Conservation (phyloP, 2,113 vertebrate species). For the Ochotona curzoniae region DNA sequence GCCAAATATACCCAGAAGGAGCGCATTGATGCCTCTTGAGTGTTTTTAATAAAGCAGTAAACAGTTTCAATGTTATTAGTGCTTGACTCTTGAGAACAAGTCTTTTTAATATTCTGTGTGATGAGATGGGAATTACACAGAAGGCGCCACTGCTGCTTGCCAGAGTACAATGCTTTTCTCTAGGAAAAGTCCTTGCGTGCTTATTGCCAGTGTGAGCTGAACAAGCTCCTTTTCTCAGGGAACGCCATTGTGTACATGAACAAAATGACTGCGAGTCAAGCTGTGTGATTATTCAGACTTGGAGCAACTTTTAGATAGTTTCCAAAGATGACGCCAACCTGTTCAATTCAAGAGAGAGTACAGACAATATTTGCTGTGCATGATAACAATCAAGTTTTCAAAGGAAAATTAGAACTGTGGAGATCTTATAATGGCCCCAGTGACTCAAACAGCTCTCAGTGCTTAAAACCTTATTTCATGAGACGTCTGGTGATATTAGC, state of each 20-base stretch:
- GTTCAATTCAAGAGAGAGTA: slow-evolving; percentile 12
- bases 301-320: background rate
- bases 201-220: background rate
- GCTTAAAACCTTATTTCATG: slow-evolving; percentile 27
- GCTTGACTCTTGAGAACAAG: background rate
- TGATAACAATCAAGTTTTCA: background rate
- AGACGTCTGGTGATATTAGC: slow-evolving; percentile 20
- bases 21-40: background rate
- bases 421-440: background rate
- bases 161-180: background rate
- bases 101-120: background rate
- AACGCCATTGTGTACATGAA: background rate
- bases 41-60: background rate
- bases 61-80: background rate
- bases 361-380: background rate
- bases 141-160: background rate
- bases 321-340: background rate
- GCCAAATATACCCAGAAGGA: background rate
- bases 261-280: background rate
- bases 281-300: background rate
- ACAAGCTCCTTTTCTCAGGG: background rate
- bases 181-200: background rate
- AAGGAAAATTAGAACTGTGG: slow-evolving; percentile 30
- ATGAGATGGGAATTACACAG: background rate
- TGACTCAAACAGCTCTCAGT: background rate